Conservation (phyloP, 2,113 vertebrate genomes). For the Heptranchias perlo region DNA sequence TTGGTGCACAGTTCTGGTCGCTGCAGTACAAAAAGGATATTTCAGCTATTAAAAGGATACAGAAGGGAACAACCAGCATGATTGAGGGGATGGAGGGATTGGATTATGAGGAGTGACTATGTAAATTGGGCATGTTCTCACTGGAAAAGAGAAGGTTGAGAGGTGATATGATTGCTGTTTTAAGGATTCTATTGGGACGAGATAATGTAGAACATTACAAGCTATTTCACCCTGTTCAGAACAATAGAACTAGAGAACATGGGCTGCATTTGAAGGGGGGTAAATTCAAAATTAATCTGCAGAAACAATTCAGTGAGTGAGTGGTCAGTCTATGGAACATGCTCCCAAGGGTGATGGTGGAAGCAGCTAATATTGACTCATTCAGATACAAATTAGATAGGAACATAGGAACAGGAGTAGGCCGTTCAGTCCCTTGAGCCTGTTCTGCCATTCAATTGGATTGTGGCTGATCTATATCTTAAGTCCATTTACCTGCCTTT, state of each 20-base stretch:
- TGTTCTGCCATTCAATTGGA: not conserved
- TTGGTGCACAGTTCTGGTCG: not conserved
- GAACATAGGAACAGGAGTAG: not conserved
- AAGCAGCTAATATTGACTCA: too few relatives aligned
- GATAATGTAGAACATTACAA: not conserved
- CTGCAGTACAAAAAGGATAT: not conserved
- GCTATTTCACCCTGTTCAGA: not conserved
- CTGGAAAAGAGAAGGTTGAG: not conserved
- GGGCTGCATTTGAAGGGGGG: not conserved
- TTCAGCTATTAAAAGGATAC: not conserved
- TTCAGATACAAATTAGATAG: not conserved
- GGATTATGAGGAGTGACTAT: not conserved
- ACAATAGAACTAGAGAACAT: not conserved
- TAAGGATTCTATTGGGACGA: not conserved
- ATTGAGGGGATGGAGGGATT: not conserved
- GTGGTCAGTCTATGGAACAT: not conserved
- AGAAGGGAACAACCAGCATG: not conserved
- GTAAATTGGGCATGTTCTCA: not conserved
- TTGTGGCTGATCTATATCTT: not conserved
- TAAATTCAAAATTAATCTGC: not conserved
- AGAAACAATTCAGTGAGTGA: not conserved
- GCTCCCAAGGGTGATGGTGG: too few relatives aligned
- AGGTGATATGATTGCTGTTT: not conserved
- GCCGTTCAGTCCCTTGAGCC: not conserved
- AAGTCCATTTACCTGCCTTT: not conserved